phyloP scores from a whole-genome alignment of 2,113 vertebrate genomes.

The Nothobranchius kuhntae region DNA sequence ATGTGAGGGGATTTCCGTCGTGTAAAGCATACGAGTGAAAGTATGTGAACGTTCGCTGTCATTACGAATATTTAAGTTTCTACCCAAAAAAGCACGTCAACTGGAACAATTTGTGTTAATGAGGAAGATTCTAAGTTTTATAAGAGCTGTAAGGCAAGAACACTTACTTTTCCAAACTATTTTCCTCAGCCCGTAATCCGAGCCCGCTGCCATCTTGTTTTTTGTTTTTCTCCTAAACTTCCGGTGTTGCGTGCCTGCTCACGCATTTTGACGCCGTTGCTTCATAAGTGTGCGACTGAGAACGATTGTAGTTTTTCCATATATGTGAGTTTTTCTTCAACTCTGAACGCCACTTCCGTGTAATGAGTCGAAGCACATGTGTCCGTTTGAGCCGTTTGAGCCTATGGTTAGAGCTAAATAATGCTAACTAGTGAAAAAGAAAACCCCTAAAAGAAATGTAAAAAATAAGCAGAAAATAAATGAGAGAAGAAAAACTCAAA shows the following conservation, averaged over 20 bases:
- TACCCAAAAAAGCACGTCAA: background rate
- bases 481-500: too few species aligned
- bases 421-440: too few species aligned
- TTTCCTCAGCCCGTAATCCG: slow-evolving; percentile 75
- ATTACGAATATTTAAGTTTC: background rate
- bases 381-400: too few species aligned
- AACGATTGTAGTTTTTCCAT: background rate
- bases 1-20: slow-evolving; percentile 23
- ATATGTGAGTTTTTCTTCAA: background rate
- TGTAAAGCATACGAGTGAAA: background rate
- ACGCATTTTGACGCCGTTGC: slow-evolving; percentile 35
- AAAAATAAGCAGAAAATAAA: too few species aligned
- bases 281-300: slow-evolving; percentile 47
- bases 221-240: slow-evolving; percentile 48
- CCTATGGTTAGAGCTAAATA: too few species aligned
- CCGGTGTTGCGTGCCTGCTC: background rate
- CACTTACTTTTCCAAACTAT: slow-evolving; percentile 83
- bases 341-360: background rate
- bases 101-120: accelerated
- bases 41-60: background rate
- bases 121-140: background rate
- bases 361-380: too few species aligned
- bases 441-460: too few species aligned
- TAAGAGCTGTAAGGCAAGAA: too few species aligned
- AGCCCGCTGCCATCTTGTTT: slow-evolving; percentile 76